Conservation (phyloP, 2,888 invertebrate genomes). For the Dilophus febrilis region DNA sequence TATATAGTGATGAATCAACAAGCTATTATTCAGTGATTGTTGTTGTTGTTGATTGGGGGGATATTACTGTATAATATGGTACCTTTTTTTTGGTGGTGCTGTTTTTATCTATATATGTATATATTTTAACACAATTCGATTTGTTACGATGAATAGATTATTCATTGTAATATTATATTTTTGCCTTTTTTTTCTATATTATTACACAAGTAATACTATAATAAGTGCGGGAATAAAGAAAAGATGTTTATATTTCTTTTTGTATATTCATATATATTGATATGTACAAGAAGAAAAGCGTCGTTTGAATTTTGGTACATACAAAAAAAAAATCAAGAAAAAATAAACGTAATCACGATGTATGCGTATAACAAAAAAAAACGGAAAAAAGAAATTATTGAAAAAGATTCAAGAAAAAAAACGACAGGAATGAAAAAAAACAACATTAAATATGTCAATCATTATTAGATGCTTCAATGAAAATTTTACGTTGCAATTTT, state of each 20-base stretch:
- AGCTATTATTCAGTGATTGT: background rate
- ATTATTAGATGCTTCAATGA: background rate
- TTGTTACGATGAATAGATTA: slow-evolving; percentile 4
- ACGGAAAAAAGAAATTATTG: too few species aligned
- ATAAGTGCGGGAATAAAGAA: background rate
- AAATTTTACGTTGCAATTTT: background rate
- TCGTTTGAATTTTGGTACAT: background rate
- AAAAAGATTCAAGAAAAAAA: too few species aligned
- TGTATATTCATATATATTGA: background rate
- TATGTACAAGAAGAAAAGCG: background rate
- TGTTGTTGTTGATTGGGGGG: background rate
- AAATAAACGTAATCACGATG: too few species aligned
- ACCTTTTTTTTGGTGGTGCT: background rate
- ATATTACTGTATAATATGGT: background rate
- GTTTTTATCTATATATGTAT: too few species aligned
- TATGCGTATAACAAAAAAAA: too few species aligned
- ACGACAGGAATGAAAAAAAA: too few species aligned
- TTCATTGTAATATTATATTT: background rate
- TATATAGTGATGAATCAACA: background rate
- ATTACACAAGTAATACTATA: too few species aligned
- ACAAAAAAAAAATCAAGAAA: background rate
- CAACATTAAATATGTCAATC: too few species aligned
- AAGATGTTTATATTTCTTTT: background rate
- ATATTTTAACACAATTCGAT: background rate
- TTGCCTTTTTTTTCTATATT: too few species aligned